Conservation (phyloP, 2,113 vertebrate genomes). For the Sceloporus tristichus region DNA sequence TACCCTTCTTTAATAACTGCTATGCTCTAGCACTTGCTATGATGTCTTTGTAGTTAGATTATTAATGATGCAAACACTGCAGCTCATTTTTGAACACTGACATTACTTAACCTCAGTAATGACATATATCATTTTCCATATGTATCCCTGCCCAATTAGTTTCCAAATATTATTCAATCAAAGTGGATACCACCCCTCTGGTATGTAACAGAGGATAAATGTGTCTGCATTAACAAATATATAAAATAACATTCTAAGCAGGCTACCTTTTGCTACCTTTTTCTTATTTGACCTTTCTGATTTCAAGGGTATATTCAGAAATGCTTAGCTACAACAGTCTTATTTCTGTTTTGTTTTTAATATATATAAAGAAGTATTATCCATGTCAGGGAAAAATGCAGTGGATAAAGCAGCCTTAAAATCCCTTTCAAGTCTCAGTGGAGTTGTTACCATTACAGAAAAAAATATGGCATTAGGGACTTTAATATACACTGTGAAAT, state of each 20-base stretch:
- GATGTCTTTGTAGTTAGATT: slow-evolving; percentile 30
- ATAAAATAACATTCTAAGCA: background rate
- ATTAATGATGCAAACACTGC: slow-evolving; percentile 41
- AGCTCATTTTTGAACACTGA: slow-evolving; percentile 19
- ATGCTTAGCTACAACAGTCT: background rate
- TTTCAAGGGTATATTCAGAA: background rate
- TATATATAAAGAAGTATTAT: background rate
- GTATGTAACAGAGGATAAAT: background rate
- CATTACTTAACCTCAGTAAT: slow-evolving; percentile 47
- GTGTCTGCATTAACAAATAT: background rate
- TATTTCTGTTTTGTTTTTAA: no score
- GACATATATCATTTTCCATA: slow-evolving; percentile 32
- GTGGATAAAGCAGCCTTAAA: background rate
- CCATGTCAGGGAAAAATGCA: background rate
- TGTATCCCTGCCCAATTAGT: background rate
- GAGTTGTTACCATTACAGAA: background rate
- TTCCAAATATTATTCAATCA: background rate
- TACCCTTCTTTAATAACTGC: slow-evolving; percentile 44
- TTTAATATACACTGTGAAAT: background rate
- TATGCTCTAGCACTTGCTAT: slow-evolving; percentile 4
- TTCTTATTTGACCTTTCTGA: background rate
- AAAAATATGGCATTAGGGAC: background rate
- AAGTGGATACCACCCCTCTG: slow-evolving; percentile 8
- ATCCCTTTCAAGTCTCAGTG: background rate
- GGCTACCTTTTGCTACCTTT: no score